Percentiles rank a stretch among this genome's conserved stretches.
phyloP scores from a whole-genome alignment of 2,113 vertebrate species.

The Gymnorhina tibicen region DNA sequence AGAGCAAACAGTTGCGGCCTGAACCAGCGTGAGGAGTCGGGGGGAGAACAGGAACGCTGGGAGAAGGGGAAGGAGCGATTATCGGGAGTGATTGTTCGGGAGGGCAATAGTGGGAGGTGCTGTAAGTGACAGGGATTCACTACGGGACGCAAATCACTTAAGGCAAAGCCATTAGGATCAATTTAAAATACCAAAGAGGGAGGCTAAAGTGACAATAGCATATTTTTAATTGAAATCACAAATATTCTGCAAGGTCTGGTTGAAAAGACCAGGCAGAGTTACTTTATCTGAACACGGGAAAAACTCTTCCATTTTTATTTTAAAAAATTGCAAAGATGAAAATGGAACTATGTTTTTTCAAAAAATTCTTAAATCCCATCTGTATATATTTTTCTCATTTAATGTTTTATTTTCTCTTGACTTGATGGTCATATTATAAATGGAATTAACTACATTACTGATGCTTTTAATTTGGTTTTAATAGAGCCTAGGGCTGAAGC shows the following conservation, averaged over 20 bases:
- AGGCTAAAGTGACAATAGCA: conserved; percentile 30
- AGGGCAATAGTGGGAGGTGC: conserved; percentile 43
- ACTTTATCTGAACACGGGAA: neutral
- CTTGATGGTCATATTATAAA: conserved; percentile 53
- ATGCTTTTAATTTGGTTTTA: conserved; percentile 72
- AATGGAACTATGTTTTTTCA: neutral
- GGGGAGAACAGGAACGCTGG: conserved; percentile 16
- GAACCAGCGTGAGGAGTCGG: neutral
- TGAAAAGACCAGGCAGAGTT: neutral
- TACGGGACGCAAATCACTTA: neutral
- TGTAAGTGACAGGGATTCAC: conserved; percentile 12
- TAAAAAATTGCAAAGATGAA: neutral
- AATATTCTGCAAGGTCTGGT: conserved; percentile 16
- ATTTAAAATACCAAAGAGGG: conserved; percentile 35
- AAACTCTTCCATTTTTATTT: neutral
- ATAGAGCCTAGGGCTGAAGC: conserved; percentile 39
- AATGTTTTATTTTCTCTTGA: conserved; percentile 28
- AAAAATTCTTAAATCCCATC: neutral
- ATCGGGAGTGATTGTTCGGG: conserved; percentile 39
- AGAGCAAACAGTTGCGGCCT: neutral
- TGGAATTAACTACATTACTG: conserved; percentile 66
- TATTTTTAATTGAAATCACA: conserved; percentile 56
- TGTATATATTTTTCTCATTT: conserved; percentile 28
- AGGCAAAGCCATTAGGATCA: conserved; percentile 40
- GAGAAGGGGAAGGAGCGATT: conserved; percentile 63